phyloP scores from a whole-genome alignment of 2,113 vertebrate species.

The Genyomyrus donnyi region DNA sequence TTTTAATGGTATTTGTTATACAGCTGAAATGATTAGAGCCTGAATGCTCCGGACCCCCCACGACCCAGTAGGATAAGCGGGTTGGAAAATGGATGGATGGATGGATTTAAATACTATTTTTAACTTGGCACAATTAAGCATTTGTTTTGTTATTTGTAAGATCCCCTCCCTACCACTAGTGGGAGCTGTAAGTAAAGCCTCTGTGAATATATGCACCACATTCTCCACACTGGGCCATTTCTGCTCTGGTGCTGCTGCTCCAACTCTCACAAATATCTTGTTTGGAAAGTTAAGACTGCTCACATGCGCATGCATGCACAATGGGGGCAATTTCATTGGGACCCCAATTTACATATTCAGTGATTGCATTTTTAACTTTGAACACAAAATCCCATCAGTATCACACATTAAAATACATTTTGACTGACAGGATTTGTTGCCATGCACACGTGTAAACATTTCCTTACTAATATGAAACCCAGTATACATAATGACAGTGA shows the following conservation, averaged over 20 bases:
- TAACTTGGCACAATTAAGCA: neutral
- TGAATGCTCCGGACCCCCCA: neutral
- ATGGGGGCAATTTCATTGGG: neutral
- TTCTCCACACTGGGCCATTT: slow-evolving; percentile 33
- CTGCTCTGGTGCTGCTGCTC: slow-evolving; percentile 8
- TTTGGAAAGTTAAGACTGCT: slow-evolving; percentile 18
- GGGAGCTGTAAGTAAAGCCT: slow-evolving; percentile 39
- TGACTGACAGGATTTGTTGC: neutral
- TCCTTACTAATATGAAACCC: neutral
- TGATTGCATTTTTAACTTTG: neutral
- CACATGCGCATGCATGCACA: neutral
- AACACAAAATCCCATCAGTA: neutral
- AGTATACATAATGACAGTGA: neutral
- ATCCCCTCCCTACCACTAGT: slow-evolving; percentile 40
- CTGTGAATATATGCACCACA: slow-evolving; percentile 12
- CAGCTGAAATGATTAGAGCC: neutral
- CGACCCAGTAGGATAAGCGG: too few species aligned
- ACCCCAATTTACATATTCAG: neutral
- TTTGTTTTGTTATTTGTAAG: neutral
- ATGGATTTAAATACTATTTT: neutral
- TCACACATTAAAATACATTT: neutral
- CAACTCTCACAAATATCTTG: slow-evolving; percentile 11
- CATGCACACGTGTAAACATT: neutral
- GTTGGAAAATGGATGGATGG: too few species aligned
- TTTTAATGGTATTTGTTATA: neutral